A percentile compares a stretch with the other conserved stretches of the same genome.
These are phyloP conservation scores for Cichlasoma orientale DNA, from an alignment of 2,797 vertebrate genomes.

Conservation along the genomic window DNA sequence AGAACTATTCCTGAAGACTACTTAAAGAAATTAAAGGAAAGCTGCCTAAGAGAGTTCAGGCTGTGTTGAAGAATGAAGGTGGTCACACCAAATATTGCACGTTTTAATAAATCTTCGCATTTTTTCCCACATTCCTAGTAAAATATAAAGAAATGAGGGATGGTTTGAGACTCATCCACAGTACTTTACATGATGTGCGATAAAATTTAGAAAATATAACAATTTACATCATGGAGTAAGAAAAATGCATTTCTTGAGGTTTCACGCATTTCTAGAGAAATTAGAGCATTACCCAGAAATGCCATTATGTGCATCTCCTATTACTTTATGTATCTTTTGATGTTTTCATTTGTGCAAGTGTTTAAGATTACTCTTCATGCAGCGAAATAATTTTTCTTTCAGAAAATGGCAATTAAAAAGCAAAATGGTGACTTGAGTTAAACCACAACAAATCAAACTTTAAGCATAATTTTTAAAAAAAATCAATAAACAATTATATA, in stretches of 20 bases:
- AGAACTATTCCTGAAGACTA: not conserved
- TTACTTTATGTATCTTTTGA: not conserved
- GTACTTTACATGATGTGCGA: not conserved
- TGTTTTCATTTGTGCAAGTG: not conserved
- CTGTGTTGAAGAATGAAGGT: not conserved
- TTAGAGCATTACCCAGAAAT: not conserved
- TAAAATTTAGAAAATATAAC: not conserved
- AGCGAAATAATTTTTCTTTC: not conserved
- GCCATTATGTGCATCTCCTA: not conserved
- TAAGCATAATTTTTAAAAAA: not conserved
- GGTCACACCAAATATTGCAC: not conserved
- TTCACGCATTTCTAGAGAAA: not conserved
- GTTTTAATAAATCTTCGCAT: not conserved
- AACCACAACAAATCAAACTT: conserved; percentile 9
- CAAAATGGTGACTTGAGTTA: not conserved
- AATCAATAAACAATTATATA: not conserved
- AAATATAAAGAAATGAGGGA: not conserved
- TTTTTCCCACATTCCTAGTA: not conserved
- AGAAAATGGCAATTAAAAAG: not conserved
- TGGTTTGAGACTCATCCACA: not conserved
- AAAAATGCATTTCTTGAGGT: not conserved
- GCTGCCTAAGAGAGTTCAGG: rapidly evolving
- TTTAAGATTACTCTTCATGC: not conserved
- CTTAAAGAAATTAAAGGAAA: not conserved
- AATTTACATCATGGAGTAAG: not conserved